Evolutionary conservation across 2,113 vertebrate genomes (phyloP).

Genomic region (Stictonetta naevosa): DNA sequence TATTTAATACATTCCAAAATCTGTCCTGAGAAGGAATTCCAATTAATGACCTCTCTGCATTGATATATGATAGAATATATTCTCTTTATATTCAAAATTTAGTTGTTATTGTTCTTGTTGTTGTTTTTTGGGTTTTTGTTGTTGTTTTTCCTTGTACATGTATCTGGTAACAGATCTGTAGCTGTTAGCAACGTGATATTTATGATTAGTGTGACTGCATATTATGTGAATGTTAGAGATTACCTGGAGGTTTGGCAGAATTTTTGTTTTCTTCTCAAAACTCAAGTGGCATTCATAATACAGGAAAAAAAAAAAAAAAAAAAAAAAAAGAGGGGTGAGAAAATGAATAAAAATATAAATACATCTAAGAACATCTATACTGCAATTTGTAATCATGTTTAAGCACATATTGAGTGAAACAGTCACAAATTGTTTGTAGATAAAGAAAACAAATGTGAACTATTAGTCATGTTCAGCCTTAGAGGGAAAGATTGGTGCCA

Average conservation of each 20-base stretch:
- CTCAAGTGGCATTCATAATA: neutral
- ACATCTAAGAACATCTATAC: neutral
- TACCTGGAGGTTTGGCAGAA: neutral
- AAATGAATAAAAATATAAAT: neutral
- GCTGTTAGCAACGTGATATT: neutral
- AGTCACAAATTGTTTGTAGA: neutral
- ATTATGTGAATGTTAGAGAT: neutral
- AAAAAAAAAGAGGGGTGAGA: neutral
- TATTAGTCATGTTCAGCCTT: neutral
- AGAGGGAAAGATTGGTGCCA: neutral
- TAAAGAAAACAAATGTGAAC: neutral
- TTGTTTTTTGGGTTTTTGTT: neutral
- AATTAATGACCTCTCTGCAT: neutral
- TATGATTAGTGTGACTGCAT: neutral
- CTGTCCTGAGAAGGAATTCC: neutral
- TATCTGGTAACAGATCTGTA: neutral
- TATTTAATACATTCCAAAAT: neutral
- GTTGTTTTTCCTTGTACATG: neutral
- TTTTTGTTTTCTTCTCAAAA: neutral
- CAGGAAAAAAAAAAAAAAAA: neutral
- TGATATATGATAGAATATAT: neutral
- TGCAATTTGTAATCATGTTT: neutral
- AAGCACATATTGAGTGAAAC: neutral
- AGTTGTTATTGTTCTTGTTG: neutral
- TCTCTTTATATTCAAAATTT: neutral